Percentiles rank a stretch among this genome's conserved stretches.
Conservation (phyloP, 1,140 invertebrate genomes). For the Octopus bimaculoides region DNA sequence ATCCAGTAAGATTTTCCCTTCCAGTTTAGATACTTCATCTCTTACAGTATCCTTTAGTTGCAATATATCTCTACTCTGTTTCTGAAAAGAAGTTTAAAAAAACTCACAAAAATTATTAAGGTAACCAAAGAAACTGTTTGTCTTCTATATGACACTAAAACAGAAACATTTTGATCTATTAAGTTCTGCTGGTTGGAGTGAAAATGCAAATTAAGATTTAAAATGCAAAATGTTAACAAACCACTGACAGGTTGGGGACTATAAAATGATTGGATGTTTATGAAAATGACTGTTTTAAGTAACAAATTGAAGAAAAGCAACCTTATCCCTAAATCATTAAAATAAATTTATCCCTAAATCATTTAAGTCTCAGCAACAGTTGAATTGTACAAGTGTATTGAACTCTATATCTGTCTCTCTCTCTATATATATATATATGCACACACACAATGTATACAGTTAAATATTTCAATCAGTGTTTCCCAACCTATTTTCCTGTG, state of each 20-base stretch:
- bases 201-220: neutral
- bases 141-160: neutral
- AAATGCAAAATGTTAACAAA: neutral
- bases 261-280: neutral
- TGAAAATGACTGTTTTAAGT: too few relatives aligned
- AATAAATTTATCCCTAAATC: too few relatives aligned
- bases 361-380: too few relatives aligned
- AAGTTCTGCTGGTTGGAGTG: neutral
- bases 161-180: neutral
- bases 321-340: too few relatives aligned
- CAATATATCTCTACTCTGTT: constrained; percentile 47
- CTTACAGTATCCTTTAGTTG: constrained; percentile 39
- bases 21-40: constrained; percentile 52
- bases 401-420: too few relatives aligned
- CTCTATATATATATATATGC: too few relatives aligned
- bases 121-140: neutral
- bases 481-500: too few relatives aligned
- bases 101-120: neutral
- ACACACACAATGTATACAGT: too few relatives aligned
- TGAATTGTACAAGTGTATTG: too few relatives aligned
- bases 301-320: too few relatives aligned
- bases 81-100: constrained; percentile 36
- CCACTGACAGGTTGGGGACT: neutral
- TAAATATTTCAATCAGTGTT: too few relatives aligned
- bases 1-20: constrained; percentile 51